Base-by-base conservation (phyloP, 2,113 vertebrate species). In the Cyprinodon tularosa region DNA sequence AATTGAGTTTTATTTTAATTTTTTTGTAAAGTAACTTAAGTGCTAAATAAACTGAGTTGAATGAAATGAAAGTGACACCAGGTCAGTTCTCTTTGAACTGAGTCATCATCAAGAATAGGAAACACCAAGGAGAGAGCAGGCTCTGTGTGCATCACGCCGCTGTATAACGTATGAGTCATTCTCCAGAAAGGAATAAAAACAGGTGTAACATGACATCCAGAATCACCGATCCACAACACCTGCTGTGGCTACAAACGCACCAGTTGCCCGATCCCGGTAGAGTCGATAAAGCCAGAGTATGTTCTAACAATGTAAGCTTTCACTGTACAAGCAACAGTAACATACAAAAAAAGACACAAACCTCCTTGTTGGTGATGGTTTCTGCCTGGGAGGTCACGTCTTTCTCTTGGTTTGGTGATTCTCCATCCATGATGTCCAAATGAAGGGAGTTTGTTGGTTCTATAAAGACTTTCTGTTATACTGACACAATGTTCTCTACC, bases 341-440 rank as follows among this genome's bases (percentile, higher is more conserved):
- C 3, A 15, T 12, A 61, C 65, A 45, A 62, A 40, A 22, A 80
- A 70, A 40, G 72, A 39, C 10, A 83, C 77, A 59, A 15, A 93
- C 92, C 91, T 91, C 79, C 64, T 82, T 87, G 74, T 85, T 86
- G 64, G 84, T 86, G 62, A 78, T 87, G 17, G 72, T 80, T 62
- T 93, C 89, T 63, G 53, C 80, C 37, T 68, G 83, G 63, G 48
- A 75, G 14, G 50, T 64, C 36, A 39, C 44, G 37, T 76, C 68
- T n/a, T 64, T 45, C 44, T 86, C 87, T 63, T 72, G 66, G n/a
- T 37, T 68, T 20, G 71, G 3, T 2, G 73, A 66, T 66, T 86
- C 86, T 78, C 68, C 84, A n/a, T 91, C 89, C 92, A 93, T 92
- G 50, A 76, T 83, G 29, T 40, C 57, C 47, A 63, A 20, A 64